These are phyloP conservation scores for Plemyria rubiginata DNA, from an alignment of 2,888 invertebrate genomes.

Conservation along the genomic window DNA sequence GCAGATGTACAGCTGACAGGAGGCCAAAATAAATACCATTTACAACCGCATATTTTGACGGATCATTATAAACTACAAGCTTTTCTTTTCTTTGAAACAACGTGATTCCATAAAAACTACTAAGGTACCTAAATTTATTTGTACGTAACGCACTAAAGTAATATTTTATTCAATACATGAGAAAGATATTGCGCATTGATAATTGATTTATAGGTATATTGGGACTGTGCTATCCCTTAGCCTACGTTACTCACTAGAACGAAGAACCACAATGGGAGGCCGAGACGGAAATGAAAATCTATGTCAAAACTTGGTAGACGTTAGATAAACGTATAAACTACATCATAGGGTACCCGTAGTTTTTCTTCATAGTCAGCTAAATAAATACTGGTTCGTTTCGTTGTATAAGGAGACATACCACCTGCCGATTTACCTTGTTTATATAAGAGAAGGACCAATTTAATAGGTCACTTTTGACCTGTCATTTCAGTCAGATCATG, in stretches of 20 bases:
- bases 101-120: not conserved
- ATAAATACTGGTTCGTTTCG: not conserved
- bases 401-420: not conserved
- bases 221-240: conserved; percentile 67
- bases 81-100: too few species aligned
- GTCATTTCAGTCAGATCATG: too few species aligned
- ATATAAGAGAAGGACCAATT: too few species aligned
- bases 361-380: not conserved
- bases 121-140: not conserved
- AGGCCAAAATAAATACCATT: too few species aligned
- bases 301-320: conserved; percentile 52
- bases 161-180: conserved; percentile 56
- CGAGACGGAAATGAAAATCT: conserved; percentile 60
- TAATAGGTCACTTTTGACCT: too few species aligned
- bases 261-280: conserved; percentile 60
- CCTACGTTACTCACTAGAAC: conserved; percentile 73
- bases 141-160: conserved; percentile 26
- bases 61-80: not conserved
- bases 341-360: not conserved
- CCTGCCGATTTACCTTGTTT: too few species aligned
- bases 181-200: conserved; percentile 61
- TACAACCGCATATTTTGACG: too few species aligned
- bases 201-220: conserved; percentile 75
- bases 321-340: conserved; percentile 7
- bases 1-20: too few species aligned